phyloP scores from a whole-genome alignment of 2,113 vertebrate species.

The Channa argus region DNA sequence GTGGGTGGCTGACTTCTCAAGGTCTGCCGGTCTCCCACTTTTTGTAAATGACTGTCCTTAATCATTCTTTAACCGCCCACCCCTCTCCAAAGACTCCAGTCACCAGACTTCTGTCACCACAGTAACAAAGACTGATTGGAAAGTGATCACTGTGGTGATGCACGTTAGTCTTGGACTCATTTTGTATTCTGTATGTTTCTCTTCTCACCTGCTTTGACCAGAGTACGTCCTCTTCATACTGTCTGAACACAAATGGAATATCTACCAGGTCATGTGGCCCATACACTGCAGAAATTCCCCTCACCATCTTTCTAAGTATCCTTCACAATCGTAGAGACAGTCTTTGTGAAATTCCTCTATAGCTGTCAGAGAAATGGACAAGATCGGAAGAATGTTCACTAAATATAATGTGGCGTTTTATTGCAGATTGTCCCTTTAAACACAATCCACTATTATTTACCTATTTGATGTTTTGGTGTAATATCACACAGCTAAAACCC shows the following conservation, averaged over 20 bases:
- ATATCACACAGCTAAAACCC: slow-evolving; percentile 7
- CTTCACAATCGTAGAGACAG: slow-evolving; percentile 2
- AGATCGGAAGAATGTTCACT: slow-evolving; percentile 26
- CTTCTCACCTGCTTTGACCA: neutral
- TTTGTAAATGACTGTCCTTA: slow-evolving; percentile 78
- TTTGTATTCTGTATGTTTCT: slow-evolving; percentile 11
- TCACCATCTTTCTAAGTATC: neutral
- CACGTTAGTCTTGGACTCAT: slow-evolving; percentile 37
- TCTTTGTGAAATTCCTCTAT: neutral
- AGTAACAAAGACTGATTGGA: slow-evolving; percentile 78
- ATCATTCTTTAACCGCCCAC: slow-evolving; percentile 79
- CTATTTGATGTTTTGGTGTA: slow-evolving; percentile 8
- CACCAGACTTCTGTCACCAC: slow-evolving; percentile 37
- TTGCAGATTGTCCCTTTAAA: slow-evolving; percentile 6
- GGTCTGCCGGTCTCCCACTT: slow-evolving; percentile 71
- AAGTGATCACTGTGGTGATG: slow-evolving; percentile 49
- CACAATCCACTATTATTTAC: slow-evolving; percentile 19
- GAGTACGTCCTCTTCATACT: neutral
- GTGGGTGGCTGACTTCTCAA: slow-evolving; percentile 78
- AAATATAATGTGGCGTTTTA: slow-evolving; percentile 16
- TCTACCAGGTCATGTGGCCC: neutral
- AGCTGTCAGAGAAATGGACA: slow-evolving; percentile 3
- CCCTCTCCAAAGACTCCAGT: slow-evolving; percentile 55
- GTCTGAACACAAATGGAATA: neutral
- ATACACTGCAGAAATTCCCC: slow-evolving; percentile 1